Percentiles rank a stretch among this genome's conserved stretches.
phyloP scores from a whole-genome alignment of 2,888 invertebrate species.

The Pegoplata infirma region DNA sequence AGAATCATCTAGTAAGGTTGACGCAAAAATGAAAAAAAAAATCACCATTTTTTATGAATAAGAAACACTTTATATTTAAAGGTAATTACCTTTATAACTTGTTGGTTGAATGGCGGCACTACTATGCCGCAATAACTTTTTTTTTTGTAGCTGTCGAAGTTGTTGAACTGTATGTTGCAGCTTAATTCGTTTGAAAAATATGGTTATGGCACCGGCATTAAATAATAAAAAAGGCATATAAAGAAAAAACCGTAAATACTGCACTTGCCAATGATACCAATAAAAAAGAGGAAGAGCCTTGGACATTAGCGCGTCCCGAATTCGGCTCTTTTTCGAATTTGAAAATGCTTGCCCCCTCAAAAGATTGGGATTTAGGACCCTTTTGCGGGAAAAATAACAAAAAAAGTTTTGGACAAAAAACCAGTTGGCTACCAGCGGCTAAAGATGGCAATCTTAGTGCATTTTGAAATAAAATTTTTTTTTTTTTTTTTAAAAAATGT shows the following conservation, averaged over 20 bases:
- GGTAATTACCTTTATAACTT: constrained; percentile 56
- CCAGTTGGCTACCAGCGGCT: too few species aligned
- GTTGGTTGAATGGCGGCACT: constrained; percentile 28
- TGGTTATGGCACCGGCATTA: constrained; percentile 29
- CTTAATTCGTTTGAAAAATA: constrained; percentile 51
- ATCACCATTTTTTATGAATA: constrained; percentile 3
- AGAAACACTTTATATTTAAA: constrained; percentile 53
- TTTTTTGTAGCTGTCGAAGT: constrained; percentile 38
- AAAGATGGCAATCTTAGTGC: too few species aligned
- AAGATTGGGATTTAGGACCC: too few species aligned
- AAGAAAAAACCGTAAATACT: constrained; percentile 4
- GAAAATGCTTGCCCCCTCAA: too few species aligned
- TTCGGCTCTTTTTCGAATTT: too few species aligned
- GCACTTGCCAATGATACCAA: constrained; percentile 50
- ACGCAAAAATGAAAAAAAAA: neutral
- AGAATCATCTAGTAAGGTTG: constrained; percentile 15
- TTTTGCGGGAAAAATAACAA: too few species aligned
- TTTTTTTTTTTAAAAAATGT: too few species aligned
- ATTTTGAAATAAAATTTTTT: too few species aligned
- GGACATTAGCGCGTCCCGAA: too few species aligned
- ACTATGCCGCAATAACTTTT: constrained; percentile 21
- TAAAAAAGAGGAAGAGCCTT: constrained; percentile 31
- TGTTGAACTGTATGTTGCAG: constrained; percentile 50
- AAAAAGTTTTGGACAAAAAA: too few species aligned
- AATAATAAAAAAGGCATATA: neutral